phyloP scores from a whole-genome alignment of 2,888 invertebrate species.

The Seladonia tumulorum region DNA sequence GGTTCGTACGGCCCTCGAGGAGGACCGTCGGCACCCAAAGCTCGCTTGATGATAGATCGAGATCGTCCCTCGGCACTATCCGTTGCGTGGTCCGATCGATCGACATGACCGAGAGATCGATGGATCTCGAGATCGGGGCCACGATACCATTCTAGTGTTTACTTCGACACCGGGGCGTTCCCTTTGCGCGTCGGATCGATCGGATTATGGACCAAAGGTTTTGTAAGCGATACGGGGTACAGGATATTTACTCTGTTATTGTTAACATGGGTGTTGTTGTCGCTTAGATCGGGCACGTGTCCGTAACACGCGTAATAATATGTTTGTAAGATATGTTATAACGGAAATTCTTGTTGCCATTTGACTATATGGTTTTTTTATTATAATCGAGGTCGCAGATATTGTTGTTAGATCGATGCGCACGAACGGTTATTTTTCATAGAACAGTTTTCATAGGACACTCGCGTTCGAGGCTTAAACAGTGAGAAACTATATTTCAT shows the following conservation, averaged over 20 bases:
- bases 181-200: slow-evolving; percentile 21
- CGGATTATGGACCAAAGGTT: slow-evolving; percentile 37
- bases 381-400: background rate
- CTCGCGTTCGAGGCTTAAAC: background rate
- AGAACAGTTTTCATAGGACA: background rate
- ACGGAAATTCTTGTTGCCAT: slow-evolving; percentile 21
- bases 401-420: slow-evolving; percentile 22
- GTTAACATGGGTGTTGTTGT: slow-evolving; percentile 32
- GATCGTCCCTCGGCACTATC: slow-evolving; percentile 59
- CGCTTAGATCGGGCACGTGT: slow-evolving; percentile 11
- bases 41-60: slow-evolving; percentile 61
- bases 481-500: background rate
- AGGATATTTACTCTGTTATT: slow-evolving; percentile 21
- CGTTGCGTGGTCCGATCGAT: slow-evolving; percentile 68
- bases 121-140: slow-evolving; percentile 73
- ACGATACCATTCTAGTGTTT: slow-evolving; percentile 76
- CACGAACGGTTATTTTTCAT: background rate
- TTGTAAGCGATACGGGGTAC: slow-evolving; percentile 13
- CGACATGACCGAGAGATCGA: slow-evolving; percentile 62
- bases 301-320: slow-evolving; percentile 7
- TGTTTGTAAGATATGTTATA: slow-evolving; percentile 18
- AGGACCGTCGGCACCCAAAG: slow-evolving; percentile 68
- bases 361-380: slow-evolving; percentile 1
- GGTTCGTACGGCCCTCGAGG: slow-evolving; percentile 54
- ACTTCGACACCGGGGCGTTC: slow-evolving; percentile 14